phyloP scores from a whole-genome alignment of 64 coral and sea anemone species.

The Cladopsammia gracilis region DNA sequence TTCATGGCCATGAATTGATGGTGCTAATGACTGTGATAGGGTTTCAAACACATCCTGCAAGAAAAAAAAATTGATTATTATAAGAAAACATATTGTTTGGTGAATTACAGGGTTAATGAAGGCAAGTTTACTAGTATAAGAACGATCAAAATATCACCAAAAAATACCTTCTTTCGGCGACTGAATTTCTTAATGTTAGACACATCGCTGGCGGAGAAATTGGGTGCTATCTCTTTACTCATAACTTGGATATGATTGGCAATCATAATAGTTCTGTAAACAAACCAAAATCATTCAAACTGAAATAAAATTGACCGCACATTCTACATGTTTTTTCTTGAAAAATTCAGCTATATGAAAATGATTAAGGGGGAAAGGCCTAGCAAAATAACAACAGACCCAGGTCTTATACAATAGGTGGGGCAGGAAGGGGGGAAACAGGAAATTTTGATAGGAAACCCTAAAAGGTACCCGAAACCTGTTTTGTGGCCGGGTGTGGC shows the following conservation, averaged over 20 bases:
- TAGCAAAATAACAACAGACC: too few relatives aligned
- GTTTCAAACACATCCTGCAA: conserved; percentile 93
- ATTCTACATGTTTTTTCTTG: too few relatives aligned
- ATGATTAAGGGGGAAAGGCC: too few relatives aligned
- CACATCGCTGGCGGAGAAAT: conserved; percentile 76
- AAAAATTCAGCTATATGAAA: too few relatives aligned
- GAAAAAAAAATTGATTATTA: neutral
- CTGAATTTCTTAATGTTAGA: conserved; percentile 97
- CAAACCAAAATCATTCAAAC: neutral
- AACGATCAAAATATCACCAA: neutral
- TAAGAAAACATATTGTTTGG: too few relatives aligned
- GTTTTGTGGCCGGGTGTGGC: too few relatives aligned
- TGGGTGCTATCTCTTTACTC: conserved; percentile 95
- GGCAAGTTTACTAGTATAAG: neutral
- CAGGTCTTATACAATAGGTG: too few relatives aligned
- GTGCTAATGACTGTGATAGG: conserved; percentile 86
- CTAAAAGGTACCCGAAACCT: too few relatives aligned
- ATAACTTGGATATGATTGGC: conserved; percentile 97
- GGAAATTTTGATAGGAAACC: too few relatives aligned
- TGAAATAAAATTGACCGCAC: neutral
- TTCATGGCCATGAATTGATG: conserved; percentile 98
- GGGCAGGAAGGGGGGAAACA: too few relatives aligned
- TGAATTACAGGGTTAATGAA: too few relatives aligned
- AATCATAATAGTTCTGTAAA: conserved; percentile 90
- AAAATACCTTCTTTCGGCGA: conserved; percentile 74